Evolutionary conservation across 2,113 vertebrate species (phyloP), one percentile per base, ranked within the genome.

Genomic region (Sorex fumeus): DNA sequence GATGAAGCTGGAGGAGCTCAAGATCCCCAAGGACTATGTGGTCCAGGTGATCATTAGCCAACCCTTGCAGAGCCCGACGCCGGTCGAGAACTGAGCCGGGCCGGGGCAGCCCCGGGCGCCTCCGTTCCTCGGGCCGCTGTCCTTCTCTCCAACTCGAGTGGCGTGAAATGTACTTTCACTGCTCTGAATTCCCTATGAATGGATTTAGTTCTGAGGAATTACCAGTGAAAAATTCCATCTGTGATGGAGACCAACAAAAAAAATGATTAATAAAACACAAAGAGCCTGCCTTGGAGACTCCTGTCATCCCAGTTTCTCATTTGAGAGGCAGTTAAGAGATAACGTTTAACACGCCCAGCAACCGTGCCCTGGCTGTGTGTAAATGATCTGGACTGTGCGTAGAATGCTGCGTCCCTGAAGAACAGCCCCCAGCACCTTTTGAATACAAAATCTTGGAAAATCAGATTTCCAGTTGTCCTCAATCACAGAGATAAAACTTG

Each of bases 21-120:
- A 99, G 98, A 99, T 99, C 97, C 99, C 99, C 85, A 98, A 98
- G 98, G 99, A 99, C 98, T 99, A 99, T 53, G 99, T 99, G 77
- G 99, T 99, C 67, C 99, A 99, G 98, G 99, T 99, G 81, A 99
- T 99, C 72, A 98, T 99, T 96, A 99, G 99, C 98, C 99, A 99
- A 96, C 99, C 98, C 21, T 97, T 98, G 96, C 96, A 98, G 53
- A 98, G 98, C 80, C 98, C 99, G 62, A 98, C 98, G 15, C 98
- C 98, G 0, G 99, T 98, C 88, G 99, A 99, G 90, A 99, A 99
- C 95, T 99, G 98, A 98, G 28, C 83, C 84, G 75, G 87, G 72
- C 88, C 95, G 2, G 66, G 67, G 1, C 47, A n/a, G n/a, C n/a
- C n/a, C n/a, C n/a, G n/a, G n/a, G n/a, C n/a, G n/a, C n/a, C n/a